Evolutionary conservation across 2,888 invertebrate genomes (phyloP).

Genomic region (Agrochola litura): DNA sequence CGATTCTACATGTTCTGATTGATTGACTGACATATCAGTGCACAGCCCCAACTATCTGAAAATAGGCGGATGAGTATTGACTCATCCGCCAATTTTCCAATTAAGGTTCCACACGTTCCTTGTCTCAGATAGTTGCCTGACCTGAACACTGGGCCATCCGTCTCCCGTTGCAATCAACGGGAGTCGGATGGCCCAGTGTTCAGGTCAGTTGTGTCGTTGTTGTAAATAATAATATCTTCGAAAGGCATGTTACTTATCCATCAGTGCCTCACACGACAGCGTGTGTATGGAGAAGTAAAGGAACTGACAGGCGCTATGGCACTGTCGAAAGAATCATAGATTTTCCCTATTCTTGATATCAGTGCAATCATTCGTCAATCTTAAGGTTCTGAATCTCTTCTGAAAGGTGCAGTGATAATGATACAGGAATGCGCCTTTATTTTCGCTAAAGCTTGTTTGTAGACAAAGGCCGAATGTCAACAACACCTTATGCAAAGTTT

Average conservation of each 20-base stretch:
- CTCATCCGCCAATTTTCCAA: too few species aligned
- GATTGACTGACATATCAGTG: neutral
- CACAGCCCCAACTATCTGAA: too few species aligned
- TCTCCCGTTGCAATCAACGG: too few species aligned
- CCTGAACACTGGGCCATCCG: too few species aligned
- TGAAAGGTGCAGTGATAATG: neutral
- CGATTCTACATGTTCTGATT: neutral
- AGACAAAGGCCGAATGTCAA: neutral
- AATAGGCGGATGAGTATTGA: too few species aligned
- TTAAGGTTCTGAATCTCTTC: too few species aligned
- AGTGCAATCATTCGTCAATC: too few species aligned
- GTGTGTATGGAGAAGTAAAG: neutral
- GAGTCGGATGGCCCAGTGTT: neutral
- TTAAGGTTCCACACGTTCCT: too few species aligned
- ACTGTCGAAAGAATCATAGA: too few species aligned
- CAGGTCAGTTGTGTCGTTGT: neutral
- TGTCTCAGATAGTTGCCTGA: too few species aligned
- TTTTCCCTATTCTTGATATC: neutral
- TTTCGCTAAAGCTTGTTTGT: neutral
- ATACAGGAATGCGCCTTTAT: neutral
- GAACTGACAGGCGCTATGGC: neutral
- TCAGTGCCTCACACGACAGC: neutral
- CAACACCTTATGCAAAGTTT: neutral
- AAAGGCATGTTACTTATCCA: neutral
- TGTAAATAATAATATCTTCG: neutral